phyloP scores from a whole-genome alignment of 2,888 invertebrate genomes.

The Homarus gammarus region DNA sequence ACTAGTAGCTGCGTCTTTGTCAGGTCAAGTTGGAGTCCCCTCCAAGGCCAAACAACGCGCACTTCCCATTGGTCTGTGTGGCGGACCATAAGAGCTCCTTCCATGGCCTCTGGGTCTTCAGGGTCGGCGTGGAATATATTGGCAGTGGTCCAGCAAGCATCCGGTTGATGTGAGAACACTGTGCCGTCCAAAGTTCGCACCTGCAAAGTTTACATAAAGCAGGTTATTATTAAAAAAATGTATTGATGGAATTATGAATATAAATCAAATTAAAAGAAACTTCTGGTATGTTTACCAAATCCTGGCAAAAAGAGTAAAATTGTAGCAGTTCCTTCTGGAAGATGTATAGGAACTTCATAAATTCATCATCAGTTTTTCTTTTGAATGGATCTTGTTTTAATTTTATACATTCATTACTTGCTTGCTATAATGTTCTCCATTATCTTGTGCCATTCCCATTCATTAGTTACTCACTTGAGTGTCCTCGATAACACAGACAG shows the following conservation, averaged over 20 bases:
- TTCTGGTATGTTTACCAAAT: no score
- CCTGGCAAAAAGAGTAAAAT: no score
- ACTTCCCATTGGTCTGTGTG: not conserved
- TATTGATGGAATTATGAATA: not conserved
- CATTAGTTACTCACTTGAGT: not conserved
- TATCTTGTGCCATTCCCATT: no score
- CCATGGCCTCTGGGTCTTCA: not conserved
- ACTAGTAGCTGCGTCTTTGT: not conserved
- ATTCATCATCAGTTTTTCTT: no score
- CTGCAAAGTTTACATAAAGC: not conserved
- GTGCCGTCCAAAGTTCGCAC: constrained; percentile 8
- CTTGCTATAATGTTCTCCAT: no score
- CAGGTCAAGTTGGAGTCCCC: not conserved
- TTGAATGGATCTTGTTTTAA: no score
- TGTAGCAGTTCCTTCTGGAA: no score
- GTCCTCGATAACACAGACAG: not conserved
- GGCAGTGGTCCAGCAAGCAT: not conserved
- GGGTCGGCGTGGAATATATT: not conserved
- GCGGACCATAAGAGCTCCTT: not conserved
- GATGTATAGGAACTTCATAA: no score
- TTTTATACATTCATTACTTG: no score
- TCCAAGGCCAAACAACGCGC: not conserved
- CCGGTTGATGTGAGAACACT: not conserved
- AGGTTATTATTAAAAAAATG: not conserved
- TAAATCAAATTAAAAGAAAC: no score